phyloP scores from a whole-genome alignment of 2,797 vertebrate genomes.

The Enteromius radiatus region DNA sequence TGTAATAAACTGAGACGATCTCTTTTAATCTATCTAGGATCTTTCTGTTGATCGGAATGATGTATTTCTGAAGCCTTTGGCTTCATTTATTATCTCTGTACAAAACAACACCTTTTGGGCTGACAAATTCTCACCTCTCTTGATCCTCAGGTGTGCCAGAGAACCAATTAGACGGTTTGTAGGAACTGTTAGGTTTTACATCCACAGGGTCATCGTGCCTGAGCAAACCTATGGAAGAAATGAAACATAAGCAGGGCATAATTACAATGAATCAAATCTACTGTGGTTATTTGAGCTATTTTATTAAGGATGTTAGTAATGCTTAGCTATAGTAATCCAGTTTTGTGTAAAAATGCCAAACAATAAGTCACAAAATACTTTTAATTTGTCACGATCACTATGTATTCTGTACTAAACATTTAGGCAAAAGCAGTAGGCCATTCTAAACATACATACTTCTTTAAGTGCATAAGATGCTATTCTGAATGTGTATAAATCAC shows the following conservation, averaged over 20 bases:
- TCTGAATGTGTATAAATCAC: neutral
- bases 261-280: neutral
- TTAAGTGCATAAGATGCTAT: neutral
- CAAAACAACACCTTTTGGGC: neutral
- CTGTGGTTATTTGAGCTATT: neutral
- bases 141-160: conserved; percentile 54
- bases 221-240: conserved; percentile 72
- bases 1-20: neutral
- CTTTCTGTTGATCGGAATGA: neutral
- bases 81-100: neutral
- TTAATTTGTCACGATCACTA: neutral
- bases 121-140: conserved; percentile 67
- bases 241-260: neutral
- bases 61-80: neutral
- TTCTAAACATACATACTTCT: neutral
- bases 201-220: conserved; percentile 69
- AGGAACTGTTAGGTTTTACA: conserved; percentile 44
- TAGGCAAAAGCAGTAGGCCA: neutral
- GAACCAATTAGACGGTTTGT: conserved; percentile 71
- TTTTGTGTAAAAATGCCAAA: neutral
- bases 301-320: neutral
- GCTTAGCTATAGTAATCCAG: neutral
- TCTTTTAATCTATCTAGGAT: neutral
- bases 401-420: neutral
- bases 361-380: neutral